Percentiles rank a stretch among this genome's conserved stretches.
Conservation (phyloP, 2,888 invertebrate species). For the Agonopterix arenella region DNA sequence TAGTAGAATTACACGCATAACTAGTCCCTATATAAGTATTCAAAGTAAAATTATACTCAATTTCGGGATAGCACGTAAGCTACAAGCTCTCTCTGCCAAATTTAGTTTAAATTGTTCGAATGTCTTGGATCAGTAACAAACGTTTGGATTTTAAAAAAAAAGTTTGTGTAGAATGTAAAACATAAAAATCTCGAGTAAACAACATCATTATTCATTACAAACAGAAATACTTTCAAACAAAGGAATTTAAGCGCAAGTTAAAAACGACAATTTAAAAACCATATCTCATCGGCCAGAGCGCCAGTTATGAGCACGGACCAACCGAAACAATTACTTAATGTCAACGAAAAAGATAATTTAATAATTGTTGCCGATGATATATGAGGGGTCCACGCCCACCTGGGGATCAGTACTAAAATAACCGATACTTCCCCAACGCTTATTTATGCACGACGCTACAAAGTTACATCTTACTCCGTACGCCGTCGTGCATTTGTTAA, state of each 20-base stretch:
- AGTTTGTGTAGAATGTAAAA: too few relatives aligned
- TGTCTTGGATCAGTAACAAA: too few relatives aligned
- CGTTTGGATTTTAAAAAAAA: too few relatives aligned
- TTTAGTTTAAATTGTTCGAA: too few relatives aligned
- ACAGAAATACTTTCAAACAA: constrained; percentile 35
- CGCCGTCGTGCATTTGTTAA: constrained; percentile 71
- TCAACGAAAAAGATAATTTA: constrained; percentile 76
- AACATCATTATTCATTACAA: constrained; percentile 22
- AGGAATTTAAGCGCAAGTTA: constrained; percentile 42
- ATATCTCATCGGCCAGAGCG: constrained; percentile 52
- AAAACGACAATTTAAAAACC: constrained; percentile 51
- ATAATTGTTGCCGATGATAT: constrained; percentile 73
- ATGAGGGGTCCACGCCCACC: constrained; percentile 66
- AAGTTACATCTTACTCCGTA: constrained; percentile 70
- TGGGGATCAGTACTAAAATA: constrained; percentile 67
- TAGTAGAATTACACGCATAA: too few relatives aligned
- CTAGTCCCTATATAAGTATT: too few relatives aligned
- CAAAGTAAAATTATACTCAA: too few relatives aligned
- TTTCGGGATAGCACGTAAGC: too few relatives aligned
- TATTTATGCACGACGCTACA: constrained; percentile 68
- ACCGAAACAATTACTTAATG: constrained; percentile 74
- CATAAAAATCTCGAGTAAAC: constrained; percentile 9
- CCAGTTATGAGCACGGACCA: constrained; percentile 48
- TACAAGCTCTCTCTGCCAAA: too few relatives aligned
- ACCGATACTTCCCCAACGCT: constrained; percentile 57